Evolutionary conservation across 2,888 invertebrate species (phyloP).

Genomic region (Megastigmus dorsalis): DNA sequence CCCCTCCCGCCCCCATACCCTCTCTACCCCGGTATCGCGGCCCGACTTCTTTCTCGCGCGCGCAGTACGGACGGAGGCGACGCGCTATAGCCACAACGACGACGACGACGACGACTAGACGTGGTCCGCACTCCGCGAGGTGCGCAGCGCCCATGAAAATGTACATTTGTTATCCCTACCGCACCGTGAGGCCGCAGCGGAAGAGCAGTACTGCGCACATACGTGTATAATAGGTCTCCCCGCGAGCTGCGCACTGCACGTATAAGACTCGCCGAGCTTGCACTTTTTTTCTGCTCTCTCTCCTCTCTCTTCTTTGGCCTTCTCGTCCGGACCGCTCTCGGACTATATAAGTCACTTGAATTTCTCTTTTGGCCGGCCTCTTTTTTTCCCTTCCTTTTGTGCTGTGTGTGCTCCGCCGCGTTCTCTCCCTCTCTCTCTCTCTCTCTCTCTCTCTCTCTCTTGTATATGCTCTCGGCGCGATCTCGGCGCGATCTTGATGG

Average conservation of each 20-base stretch:
- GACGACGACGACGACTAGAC: no score
- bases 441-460: neutral
- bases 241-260: neutral
- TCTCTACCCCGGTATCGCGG: neutral
- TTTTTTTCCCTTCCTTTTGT: conserved; percentile 11
- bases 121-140: no score
- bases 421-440: neutral
- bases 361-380: conserved; percentile 14
- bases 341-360: neutral
- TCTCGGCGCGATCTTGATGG: conserved; percentile 32
- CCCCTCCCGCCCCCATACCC: no score
- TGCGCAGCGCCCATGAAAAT: conserved; percentile 11
- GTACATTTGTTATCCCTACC: conserved; percentile 35
- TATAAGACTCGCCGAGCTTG: conserved; percentile 40
- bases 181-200: conserved; percentile 5
- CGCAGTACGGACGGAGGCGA: no score
- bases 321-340: no score
- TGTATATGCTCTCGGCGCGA: no score
- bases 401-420: conserved; percentile 45
- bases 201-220: no score
- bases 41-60: neutral
- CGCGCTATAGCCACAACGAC: no score
- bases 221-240: no score
- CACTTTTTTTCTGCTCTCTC: conserved; percentile 23
- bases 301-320: neutral